Evolutionary conservation across 1,140 invertebrate genomes (phyloP).

Genomic region (Macrocentrus cingulum): DNA sequence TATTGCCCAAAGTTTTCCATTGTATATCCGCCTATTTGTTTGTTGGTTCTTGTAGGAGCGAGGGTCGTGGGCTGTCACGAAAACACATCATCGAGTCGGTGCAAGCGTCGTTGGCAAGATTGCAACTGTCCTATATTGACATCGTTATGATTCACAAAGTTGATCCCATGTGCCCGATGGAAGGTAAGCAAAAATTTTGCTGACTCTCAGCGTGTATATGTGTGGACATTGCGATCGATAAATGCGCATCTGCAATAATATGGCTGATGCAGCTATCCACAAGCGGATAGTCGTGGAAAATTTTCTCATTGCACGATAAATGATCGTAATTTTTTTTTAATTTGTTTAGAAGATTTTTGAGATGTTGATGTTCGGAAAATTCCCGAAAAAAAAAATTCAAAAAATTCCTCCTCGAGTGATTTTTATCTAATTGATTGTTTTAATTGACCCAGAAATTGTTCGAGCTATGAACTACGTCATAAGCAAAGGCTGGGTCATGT

Average conservation of each 20-base stretch:
- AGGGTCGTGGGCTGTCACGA: conserved; percentile 89
- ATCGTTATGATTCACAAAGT: conserved; percentile 94
- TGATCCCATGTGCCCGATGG: conserved; percentile 95
- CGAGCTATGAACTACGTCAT: conserved; percentile 89
- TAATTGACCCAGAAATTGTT: conserved; percentile 77
- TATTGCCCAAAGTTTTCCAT: too few species aligned
- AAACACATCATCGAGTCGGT: conserved; percentile 96
- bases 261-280: too few species aligned
- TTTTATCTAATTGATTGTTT: too few species aligned
- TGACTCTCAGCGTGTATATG: not conserved
- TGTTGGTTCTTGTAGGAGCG: conserved; percentile 69
- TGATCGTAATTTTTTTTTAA: too few species aligned
- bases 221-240: conserved; percentile 8
- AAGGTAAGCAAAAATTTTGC: conserved; percentile 70
- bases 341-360: too few species aligned
- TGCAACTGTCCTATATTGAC: conserved; percentile 94
- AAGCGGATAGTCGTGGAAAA: too few species aligned
- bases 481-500: conserved; percentile 89
- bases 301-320: too few species aligned
- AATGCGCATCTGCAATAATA: too few species aligned
- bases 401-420: too few species aligned
- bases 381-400: too few species aligned
- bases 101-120: conserved; percentile 80
- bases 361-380: too few species aligned
- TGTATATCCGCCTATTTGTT: too few species aligned